Conservation (phyloP, 1,140 invertebrate species). For the Coenobita brevimanus region DNA sequence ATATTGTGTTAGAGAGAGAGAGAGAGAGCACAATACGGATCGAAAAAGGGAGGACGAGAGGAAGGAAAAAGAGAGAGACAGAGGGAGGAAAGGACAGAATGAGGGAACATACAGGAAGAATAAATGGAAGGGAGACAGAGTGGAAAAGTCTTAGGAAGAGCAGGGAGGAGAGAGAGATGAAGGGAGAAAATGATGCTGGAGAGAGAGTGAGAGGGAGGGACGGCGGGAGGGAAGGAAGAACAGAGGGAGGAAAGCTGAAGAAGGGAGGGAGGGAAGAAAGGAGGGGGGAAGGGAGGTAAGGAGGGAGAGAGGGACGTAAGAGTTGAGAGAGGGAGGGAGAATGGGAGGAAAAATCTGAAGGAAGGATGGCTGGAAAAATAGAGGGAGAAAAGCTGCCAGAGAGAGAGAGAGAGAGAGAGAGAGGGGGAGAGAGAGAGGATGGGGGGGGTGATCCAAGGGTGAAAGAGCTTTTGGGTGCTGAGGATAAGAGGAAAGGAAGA, state of each 20-base stretch:
- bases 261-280: neutral
- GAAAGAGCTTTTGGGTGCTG: neutral
- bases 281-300: neutral
- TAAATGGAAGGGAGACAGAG: neutral
- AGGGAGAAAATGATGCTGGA: neutral
- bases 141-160: neutral
- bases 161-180: too few species aligned
- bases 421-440: neutral
- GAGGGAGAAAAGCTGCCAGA: neutral
- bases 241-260: neutral
- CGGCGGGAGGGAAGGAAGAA: neutral
- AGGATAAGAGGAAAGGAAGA: neutral
- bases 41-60: too few species aligned
- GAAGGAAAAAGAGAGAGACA: neutral
- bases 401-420: neutral
- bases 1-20: too few species aligned
- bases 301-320: neutral
- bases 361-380: neutral
- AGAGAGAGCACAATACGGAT: too few species aligned
- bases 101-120: neutral
- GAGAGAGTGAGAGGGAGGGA: neutral
- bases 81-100: neutral
- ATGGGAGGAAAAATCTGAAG: neutral
- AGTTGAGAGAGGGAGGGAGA: too few species aligned
- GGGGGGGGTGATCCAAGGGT: neutral